These are phyloP conservation scores for Brachyhypopomus gauderio DNA, from an alignment of 2,113 vertebrate genomes.

Conservation along the genomic window DNA sequence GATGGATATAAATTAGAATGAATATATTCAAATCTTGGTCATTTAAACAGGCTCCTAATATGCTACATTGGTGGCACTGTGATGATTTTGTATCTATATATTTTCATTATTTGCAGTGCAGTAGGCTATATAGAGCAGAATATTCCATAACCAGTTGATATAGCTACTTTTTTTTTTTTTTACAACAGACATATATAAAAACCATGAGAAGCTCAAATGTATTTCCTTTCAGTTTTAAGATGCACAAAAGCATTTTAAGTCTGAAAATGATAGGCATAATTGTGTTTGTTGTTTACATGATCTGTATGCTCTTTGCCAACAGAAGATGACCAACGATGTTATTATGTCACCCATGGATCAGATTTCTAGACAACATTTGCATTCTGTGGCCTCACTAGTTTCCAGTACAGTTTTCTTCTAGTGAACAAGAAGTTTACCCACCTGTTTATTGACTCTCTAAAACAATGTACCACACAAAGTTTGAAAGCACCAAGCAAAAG, in stretches of 20 bases:
- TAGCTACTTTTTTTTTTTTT: background rate
- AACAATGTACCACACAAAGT: background rate
- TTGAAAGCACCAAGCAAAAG: background rate
- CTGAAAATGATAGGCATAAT: background rate
- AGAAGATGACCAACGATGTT: background rate
- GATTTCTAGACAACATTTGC: background rate
- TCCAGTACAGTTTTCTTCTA: background rate
- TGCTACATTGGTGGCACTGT: background rate
- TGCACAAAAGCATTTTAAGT: background rate
- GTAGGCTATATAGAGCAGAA: background rate
- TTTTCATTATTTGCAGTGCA: background rate
- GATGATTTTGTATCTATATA: no score
- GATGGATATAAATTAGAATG: background rate
- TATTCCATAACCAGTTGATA: background rate
- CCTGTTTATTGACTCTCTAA: background rate
- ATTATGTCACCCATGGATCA: background rate
- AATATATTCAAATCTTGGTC: no score
- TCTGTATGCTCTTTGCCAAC: background rate
- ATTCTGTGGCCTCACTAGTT: background rate
- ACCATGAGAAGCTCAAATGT: background rate
- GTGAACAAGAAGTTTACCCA: background rate
- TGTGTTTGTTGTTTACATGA: background rate
- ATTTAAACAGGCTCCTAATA: no score
- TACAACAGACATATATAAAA: background rate
- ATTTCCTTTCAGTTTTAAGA: background rate